Percentiles rank a stretch among this genome's conserved stretches.
Evolutionary conservation across 1,140 invertebrate genomes (phyloP).

Genomic region (Achatina immaculata): DNA sequence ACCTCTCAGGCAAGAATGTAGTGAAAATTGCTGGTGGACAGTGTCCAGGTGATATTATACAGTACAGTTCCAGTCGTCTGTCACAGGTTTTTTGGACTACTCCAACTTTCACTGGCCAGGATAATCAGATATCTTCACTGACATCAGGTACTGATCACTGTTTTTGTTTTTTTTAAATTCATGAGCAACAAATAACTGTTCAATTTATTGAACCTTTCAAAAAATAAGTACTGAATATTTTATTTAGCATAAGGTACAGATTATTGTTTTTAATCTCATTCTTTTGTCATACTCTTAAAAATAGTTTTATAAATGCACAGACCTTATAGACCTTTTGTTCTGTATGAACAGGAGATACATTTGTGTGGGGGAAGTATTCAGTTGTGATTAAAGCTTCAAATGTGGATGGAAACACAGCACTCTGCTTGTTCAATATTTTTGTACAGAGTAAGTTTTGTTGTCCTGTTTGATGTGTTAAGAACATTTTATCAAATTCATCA

Average conservation of each 20-base stretch:
- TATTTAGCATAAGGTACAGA: too few species aligned
- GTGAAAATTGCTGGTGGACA: slow-evolving; percentile 24
- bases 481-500: too few species aligned
- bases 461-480: too few species aligned
- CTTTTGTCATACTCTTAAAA: too few species aligned
- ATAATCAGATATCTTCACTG: background rate
- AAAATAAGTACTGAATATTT: too few species aligned
- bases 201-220: too few species aligned
- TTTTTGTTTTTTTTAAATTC: background rate
- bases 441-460: slow-evolving; percentile 40
- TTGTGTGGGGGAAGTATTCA: slow-evolving; percentile 41
- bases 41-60: slow-evolving; percentile 40
- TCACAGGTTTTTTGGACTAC: slow-evolving; percentile 36
- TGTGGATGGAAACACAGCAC: slow-evolving; percentile 38
- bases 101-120: slow-evolving; percentile 32
- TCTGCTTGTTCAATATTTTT: slow-evolving; percentile 42
- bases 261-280: too few species aligned
- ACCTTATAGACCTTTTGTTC: too few species aligned
- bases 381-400: slow-evolving; percentile 35
- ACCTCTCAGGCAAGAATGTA: slow-evolving; percentile 31
- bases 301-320: too few species aligned
- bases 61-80: slow-evolving; percentile 34
- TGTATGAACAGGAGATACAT: slow-evolving; percentile 32
- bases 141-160: background rate
- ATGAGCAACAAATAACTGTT: background rate